Percentiles rank a stretch among this genome's conserved stretches.
Conservation (phyloP, 2,888 invertebrate species). For the Epistrophella euchroma region DNA sequence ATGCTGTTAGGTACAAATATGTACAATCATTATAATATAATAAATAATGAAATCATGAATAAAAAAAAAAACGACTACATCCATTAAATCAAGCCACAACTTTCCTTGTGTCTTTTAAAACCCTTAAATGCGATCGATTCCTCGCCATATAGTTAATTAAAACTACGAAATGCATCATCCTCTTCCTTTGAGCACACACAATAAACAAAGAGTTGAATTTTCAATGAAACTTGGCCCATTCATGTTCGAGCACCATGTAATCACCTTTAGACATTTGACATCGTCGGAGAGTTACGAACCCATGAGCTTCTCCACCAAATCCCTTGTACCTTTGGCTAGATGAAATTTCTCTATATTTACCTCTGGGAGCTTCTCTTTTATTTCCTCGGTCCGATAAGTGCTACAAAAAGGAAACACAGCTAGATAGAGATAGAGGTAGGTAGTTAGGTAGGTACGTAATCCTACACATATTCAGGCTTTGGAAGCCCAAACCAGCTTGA, state of each 20-base stretch:
- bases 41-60: too few species aligned
- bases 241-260: conserved; percentile 71
- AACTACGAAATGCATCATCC: conserved; percentile 41
- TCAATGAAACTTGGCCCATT: conserved; percentile 50
- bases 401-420: conserved; percentile 58
- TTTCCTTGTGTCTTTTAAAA: conserved; percentile 8
- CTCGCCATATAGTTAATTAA: conserved; percentile 48
- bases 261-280: conserved; percentile 74
- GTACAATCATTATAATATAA: too few species aligned
- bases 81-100: conserved; percentile 14
- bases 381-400: conserved; percentile 58
- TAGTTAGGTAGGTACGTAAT: conserved; percentile 19
- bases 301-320: conserved; percentile 28
- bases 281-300: conserved; percentile 48
- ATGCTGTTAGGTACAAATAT: too few species aligned
- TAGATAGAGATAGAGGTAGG: conserved; percentile 13
- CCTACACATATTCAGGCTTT: conserved; percentile 23
- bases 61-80: not conserved
- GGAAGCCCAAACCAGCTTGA: conserved; percentile 5
- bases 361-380: conserved; percentile 50
- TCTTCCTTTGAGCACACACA: conserved; percentile 23
- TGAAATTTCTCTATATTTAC: conserved; percentile 72
- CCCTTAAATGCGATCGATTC: conserved; percentile 36
- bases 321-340: conserved; percentile 56
- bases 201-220: conserved; percentile 30